These are phyloP conservation scores for Vidua chalybeata DNA, from an alignment of 2,113 vertebrate species.

Conservation along the genomic window DNA sequence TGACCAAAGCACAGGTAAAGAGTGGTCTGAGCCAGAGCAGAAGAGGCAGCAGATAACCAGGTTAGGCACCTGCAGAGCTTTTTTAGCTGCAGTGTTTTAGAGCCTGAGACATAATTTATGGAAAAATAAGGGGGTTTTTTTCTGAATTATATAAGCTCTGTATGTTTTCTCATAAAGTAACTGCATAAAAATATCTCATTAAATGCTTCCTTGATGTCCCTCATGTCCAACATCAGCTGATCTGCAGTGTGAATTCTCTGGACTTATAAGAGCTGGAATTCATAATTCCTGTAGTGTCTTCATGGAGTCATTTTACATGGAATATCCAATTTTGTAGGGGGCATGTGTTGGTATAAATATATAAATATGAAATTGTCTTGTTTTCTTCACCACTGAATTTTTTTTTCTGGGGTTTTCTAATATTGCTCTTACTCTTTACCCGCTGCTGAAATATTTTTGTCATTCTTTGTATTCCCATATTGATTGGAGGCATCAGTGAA, in stretches of 20 bases:
- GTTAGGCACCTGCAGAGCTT: not conserved
- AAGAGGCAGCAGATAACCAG: not conserved
- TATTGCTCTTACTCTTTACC: not conserved
- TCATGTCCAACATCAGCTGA: not conserved
- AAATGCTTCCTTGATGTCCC: not conserved
- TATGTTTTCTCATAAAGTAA: not conserved
- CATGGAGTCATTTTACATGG: not conserved
- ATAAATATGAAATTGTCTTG: not conserved
- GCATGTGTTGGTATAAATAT: rapidly evolving
- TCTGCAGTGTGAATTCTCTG: not conserved
- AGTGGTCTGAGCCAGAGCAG: not conserved
- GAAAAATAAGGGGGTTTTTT: not conserved
- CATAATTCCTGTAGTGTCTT: not conserved
- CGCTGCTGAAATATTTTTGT: not conserved
- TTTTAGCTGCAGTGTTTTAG: not conserved
- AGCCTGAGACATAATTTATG: not conserved
- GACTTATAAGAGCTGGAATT: not conserved
- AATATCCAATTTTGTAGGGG: not conserved
- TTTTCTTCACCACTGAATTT: not conserved
- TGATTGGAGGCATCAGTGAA: not conserved
- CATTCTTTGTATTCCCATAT: not conserved
- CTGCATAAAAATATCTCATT: not conserved
- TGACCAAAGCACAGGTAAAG: not conserved
- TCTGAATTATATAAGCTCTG: not conserved
- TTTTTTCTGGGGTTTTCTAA: not conserved